phyloP scores from a whole-genome alignment of 2,113 vertebrate genomes.

The Oreochromis aureus region DNA sequence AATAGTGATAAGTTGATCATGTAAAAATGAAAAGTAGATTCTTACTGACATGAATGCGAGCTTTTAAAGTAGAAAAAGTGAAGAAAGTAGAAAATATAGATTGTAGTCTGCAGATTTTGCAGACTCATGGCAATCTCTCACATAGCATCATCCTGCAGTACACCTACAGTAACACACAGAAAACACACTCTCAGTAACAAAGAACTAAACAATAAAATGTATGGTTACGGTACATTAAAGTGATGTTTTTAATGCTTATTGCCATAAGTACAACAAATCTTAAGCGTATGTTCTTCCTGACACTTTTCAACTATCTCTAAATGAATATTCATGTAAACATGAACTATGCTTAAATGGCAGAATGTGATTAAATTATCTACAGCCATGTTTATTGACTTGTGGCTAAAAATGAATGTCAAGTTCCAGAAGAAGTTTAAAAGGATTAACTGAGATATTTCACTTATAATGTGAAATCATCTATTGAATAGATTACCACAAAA shows the following conservation, averaged over 20 bases:
- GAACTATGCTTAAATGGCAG: no score
- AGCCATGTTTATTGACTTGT: no score
- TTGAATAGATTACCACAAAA: not conserved
- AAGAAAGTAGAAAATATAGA: not conserved
- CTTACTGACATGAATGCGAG: rapidly evolving
- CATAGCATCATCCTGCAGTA: not conserved
- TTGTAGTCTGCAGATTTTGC: not conserved
- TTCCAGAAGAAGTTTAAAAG: no score
- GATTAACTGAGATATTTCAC: no score
- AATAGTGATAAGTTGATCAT: not conserved
- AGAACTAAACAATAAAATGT: rapidly evolving
- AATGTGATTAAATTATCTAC: no score
- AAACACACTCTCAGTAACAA: not conserved
- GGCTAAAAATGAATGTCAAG: no score
- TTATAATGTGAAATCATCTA: not conserved
- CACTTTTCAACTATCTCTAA: not conserved
- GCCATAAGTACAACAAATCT: no score
- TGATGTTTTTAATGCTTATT: not conserved
- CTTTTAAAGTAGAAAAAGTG: not conserved
- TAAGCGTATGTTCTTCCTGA: no score
- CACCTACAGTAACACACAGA: not conserved
- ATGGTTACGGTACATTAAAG: rapidly evolving
- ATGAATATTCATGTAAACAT: no score
- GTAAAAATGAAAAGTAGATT: not conserved
- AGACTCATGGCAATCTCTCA: not conserved